These are phyloP conservation scores for Sciaenops ocellatus DNA, from an alignment of 2,797 vertebrate species.

Conservation along the genomic window DNA sequence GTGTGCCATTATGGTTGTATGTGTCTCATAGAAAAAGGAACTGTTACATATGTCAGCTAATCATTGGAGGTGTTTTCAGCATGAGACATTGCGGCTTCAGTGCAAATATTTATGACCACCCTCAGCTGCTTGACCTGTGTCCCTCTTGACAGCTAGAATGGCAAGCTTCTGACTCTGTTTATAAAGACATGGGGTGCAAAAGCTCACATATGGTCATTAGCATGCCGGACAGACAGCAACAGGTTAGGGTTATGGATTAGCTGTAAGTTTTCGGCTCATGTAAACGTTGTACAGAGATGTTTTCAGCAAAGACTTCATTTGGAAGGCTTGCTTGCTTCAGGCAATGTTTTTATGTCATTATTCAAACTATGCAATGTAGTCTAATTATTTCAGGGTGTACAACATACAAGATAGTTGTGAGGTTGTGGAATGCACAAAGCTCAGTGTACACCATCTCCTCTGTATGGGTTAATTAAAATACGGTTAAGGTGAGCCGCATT, in stretches of 20 bases:
- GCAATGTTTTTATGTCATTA: slow-evolving; percentile 52
- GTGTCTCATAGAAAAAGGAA: slow-evolving; percentile 1
- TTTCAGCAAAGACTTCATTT: slow-evolving; percentile 60
- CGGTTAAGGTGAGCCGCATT: slow-evolving; percentile 42
- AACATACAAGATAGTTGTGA: slow-evolving; percentile 49
- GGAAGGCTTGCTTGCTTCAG: slow-evolving; percentile 43
- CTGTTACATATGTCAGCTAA: neutral
- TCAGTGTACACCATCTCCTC: slow-evolving; percentile 10
- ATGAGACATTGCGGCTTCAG: slow-evolving; percentile 19
- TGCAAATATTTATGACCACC: slow-evolving; percentile 56
- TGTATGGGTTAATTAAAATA: slow-evolving; percentile 60
- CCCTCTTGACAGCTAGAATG: slow-evolving; percentile 65
- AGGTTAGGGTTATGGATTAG: slow-evolving; percentile 57
- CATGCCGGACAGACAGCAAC: slow-evolving; percentile 57
- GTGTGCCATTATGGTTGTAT: neutral
- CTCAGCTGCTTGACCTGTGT: slow-evolving; percentile 66
- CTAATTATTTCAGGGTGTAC: slow-evolving; percentile 51
- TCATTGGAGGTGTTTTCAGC: neutral
- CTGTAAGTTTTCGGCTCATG: slow-evolving; percentile 24
- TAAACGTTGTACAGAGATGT: slow-evolving; percentile 35
- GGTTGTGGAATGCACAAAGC: slow-evolving; percentile 32
- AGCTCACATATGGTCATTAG: slow-evolving; percentile 30
- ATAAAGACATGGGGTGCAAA: slow-evolving; percentile 63
- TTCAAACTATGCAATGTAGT: slow-evolving; percentile 49
- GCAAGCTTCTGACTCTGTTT: slow-evolving; percentile 51